Base-by-base conservation (phyloP, 2,888 invertebrate species). In the Phengaris arion region DNA sequence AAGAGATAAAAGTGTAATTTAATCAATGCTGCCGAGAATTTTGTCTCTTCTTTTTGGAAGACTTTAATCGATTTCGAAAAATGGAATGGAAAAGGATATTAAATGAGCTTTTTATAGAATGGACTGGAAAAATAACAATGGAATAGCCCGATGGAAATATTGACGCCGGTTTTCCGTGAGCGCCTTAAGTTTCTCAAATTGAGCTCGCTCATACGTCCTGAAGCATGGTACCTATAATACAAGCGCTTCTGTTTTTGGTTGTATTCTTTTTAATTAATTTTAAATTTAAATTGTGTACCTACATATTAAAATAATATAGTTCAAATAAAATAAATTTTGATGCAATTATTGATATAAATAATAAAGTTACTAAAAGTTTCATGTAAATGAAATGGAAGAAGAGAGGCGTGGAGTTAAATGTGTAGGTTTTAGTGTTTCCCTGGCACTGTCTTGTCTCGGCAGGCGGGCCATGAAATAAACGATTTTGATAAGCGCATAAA, bases 1-100 rank as follows among this genome's bases (percentile, higher is more conserved):
- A 81, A 79, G 79, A 83, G 82, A 84, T 83, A 82, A 83, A 82
- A 80, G 80, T 79, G 81, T 82, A 83, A 84, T 84, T 84, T 84
- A 83, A 83, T 84, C 83, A 84, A 83, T 81, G 81, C 78, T 80
- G 78, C 77, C 78, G 76, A 74, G 77, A 74, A 78, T 79, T 78
- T 77, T 76, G 55, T 77, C 74, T 15, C 70, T 75, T 77, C 76
- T 75, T 79, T 79, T 77, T 77, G 74, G 77, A 51, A 70, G 72
- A 69, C 74, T 70, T 12, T 74, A 15, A 72, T 72, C 72, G 72
- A 72, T 72, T 70, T 10, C 72, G 10, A 52, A 72, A 72, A 54
- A 48, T 59, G 59, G 13, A 1, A 52, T 72, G 35, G 22, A 35
- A 54, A 3, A 54, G 64, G 0, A 64, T 35, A 64, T 13, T 6